phyloP scores from a whole-genome alignment of 1,140 invertebrate species.

The Fragariocoptes setiger region DNA sequence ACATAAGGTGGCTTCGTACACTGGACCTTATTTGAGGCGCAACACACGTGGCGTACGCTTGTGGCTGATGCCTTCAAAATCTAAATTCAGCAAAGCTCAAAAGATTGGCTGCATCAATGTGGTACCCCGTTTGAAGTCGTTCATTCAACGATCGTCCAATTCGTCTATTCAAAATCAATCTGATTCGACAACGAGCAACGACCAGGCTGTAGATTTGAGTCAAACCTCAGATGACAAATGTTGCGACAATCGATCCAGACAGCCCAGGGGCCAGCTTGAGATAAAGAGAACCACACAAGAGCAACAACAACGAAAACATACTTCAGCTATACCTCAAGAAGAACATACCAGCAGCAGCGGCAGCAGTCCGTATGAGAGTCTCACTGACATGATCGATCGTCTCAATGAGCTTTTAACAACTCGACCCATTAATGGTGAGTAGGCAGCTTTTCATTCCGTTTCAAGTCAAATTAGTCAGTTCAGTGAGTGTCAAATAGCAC shows the following conservation, averaged over 20 bases:
- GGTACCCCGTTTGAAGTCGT: background rate
- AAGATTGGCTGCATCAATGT: conserved; percentile 3
- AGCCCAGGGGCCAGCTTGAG: background rate
- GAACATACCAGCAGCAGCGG: background rate
- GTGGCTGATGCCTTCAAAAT: background rate
- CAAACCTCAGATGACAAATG: background rate
- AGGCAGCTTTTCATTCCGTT: background rate
- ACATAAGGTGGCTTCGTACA: background rate
- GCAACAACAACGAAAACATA: background rate
- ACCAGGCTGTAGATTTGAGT: background rate
- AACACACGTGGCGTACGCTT: background rate
- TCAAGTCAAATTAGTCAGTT: too few relatives aligned
- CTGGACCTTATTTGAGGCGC: background rate
- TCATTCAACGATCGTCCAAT: too few relatives aligned
- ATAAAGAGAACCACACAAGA: background rate
- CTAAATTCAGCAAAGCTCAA: background rate
- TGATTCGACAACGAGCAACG: background rate
- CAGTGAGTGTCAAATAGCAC: too few relatives aligned
- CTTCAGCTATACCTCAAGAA: background rate
- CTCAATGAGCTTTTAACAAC: conserved; percentile 1
- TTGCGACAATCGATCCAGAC: background rate
- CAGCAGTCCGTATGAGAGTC: background rate
- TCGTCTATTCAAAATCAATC: too few relatives aligned
- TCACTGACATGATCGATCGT: background rate
- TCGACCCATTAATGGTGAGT: background rate